These are phyloP conservation scores for Cyprinodon brontotheroides DNA, from an alignment of 2,113 vertebrate species.

Conservation along the genomic window DNA sequence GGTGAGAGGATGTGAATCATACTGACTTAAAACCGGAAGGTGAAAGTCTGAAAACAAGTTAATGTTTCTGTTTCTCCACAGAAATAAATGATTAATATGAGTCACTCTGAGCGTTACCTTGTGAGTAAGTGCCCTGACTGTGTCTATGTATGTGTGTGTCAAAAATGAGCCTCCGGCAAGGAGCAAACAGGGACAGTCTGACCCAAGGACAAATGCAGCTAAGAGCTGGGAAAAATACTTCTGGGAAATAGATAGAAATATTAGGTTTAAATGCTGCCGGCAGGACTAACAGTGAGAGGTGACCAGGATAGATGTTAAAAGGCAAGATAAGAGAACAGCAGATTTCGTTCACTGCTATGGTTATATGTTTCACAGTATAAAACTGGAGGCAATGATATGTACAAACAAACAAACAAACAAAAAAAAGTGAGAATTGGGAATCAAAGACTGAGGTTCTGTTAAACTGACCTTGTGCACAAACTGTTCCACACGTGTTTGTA, in stretches of 20 bases:
- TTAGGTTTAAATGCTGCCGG: conserved; percentile 28
- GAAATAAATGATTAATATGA: conserved; percentile 44
- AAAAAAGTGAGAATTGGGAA: not conserved
- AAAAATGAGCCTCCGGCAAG: conserved; percentile 42
- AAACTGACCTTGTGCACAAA: conserved; percentile 95
- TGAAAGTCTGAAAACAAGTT: conserved; percentile 16
- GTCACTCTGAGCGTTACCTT: conserved; percentile 22
- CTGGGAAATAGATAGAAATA: conserved; percentile 36
- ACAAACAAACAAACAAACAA: not conserved
- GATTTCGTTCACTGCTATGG: conserved; percentile 10
- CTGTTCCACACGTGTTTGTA: conserved; percentile 97
- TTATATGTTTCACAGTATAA: conserved; percentile 15
- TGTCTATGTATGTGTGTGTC: conserved; percentile 8
- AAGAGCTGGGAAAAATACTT: conserved; percentile 21
- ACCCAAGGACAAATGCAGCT: conserved; percentile 28
- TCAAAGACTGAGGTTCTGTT: not conserved
- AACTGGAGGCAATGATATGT: not conserved
- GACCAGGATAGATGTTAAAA: conserved; percentile 23
- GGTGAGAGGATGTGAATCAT: conserved; percentile 24
- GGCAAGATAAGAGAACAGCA: conserved; percentile 10
- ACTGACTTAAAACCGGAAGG: conserved; percentile 11
- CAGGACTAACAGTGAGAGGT: not conserved
- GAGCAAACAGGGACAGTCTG: conserved; percentile 34
- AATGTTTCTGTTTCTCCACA: conserved; percentile 13
- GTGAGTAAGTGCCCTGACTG: conserved; percentile 42